Evolutionary conservation across 2,888 invertebrate genomes (phyloP), one percentile per base, ranked within the genome.

Genomic region (Epirrhoe alternata): DNA sequence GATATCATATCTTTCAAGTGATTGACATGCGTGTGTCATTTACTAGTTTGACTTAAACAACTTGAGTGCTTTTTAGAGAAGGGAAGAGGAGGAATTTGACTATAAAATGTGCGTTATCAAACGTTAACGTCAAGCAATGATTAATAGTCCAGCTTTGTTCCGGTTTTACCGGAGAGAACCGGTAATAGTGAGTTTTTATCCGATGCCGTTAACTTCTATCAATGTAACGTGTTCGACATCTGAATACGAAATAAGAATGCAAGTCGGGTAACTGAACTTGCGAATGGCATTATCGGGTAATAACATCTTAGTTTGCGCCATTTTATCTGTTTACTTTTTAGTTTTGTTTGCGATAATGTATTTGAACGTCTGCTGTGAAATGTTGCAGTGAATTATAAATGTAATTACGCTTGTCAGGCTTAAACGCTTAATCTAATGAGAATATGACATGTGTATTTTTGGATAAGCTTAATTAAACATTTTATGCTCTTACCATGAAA

Each of bases 161-260:
- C 80, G 84, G 84, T 84, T 78, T 74, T 79, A 85, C 87, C 78
- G 79, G 83, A 80, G 77, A 71, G 70, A 82, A 85, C 81, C 80
- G 75, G 85, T 84, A 78, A 78, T 73, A 70, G 77, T 77, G 74
- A 79, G 84, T 88, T 88, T 88, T 88, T 87, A 85, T 79, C 72
- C 73, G 73, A 73, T 81, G 80, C 87, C 85, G 86, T 86, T 88
- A 83, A 81, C 80, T 82, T 76, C 79, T 79, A 82, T 82, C 82
- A 80, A 85, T 82, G 80, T 73, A 77, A 79, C 77, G 75, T 76
- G 80, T 77, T 75, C 78, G 81, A 84, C 81, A 83, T 85, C 85
- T 85, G 82, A 86, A 86, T 86, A 81, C 81, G 76, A 79, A 84
- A 82, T 83, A 80, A 82, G 82, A 81, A 86, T 82, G 77, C 77